Percentiles rank a stretch among this genome's conserved stretches.
These are phyloP conservation scores for Gortyna flavago DNA, from an alignment of 2,888 invertebrate species.

Conservation along the genomic window DNA sequence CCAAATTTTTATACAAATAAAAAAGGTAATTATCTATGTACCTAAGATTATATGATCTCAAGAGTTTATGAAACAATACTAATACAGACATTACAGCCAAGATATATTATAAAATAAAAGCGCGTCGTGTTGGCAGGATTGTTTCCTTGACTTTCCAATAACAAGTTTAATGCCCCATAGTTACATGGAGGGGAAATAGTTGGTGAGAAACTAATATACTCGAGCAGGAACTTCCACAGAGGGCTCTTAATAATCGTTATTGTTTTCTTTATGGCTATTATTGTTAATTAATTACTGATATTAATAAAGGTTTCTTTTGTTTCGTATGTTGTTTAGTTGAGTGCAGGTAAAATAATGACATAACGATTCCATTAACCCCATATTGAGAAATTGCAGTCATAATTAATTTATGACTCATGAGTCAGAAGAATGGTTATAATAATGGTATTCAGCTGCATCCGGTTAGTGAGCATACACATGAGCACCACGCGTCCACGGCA, in stretches of 20 bases:
- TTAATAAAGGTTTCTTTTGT: neutral
- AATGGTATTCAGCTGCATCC: neutral
- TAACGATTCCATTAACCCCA: too few species aligned
- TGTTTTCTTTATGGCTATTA: constrained; percentile 21
- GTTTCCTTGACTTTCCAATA: constrained; percentile 19
- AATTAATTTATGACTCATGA: too few species aligned
- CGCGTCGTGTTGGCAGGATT: constrained; percentile 1
- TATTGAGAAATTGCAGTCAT: neutral
- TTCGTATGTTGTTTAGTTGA: neutral
- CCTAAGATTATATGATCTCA: neutral
- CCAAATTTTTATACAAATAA: too few species aligned
- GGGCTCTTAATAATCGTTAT: constrained; percentile 15
- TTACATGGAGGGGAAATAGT: constrained; percentile 25
- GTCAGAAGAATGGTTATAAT: too few species aligned
- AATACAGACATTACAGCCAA: neutral
- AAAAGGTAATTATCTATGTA: neutral
- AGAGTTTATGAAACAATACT: constrained; percentile 16
- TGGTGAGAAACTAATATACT: constrained; percentile 19
- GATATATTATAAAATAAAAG: constrained; percentile 31
- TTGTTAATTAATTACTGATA: constrained; percentile 27
- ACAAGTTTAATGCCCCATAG: constrained; percentile 32
- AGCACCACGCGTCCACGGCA: too few species aligned
- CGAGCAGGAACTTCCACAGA: neutral
- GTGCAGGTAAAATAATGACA: neutral
- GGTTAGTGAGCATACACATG: neutral